These are phyloP conservation scores for Jordanella pulchra DNA, from an alignment of 2,797 vertebrate species.

Conservation along the genomic window DNA sequence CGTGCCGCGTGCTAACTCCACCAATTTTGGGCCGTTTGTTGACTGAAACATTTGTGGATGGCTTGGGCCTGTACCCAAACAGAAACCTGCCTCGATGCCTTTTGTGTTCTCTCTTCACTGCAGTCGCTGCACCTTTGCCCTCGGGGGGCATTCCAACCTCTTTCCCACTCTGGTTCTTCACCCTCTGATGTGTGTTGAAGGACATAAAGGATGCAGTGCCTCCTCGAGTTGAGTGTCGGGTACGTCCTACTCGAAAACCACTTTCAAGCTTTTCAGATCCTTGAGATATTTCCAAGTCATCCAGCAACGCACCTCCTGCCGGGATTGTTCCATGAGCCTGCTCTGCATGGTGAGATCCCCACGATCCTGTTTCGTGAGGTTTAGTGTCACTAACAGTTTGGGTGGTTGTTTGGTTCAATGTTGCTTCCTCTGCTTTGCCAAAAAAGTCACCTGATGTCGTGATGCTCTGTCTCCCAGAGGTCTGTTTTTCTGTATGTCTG, in stretches of 20 bases:
- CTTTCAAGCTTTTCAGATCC: slow-evolving; percentile 35
- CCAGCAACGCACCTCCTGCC: slow-evolving; percentile 43
- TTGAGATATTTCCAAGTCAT: slow-evolving; percentile 23
- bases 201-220: slow-evolving; percentile 37
- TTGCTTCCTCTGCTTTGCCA: slow-evolving; percentile 19
- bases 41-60: background rate
- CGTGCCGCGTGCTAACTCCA: slow-evolving; percentile 41
- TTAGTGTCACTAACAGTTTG: slow-evolving; percentile 52
- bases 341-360: slow-evolving; percentile 51
- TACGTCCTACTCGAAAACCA: slow-evolving; percentile 36
- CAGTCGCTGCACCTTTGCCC: slow-evolving; percentile 30
- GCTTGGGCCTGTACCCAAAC: slow-evolving; percentile 59
- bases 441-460: slow-evolving; percentile 26
- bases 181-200: slow-evolving; percentile 57
- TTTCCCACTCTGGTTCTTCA: slow-evolving; percentile 59
- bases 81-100: slow-evolving; percentile 49
- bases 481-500: slow-evolving; percentile 34
- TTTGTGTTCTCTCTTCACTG: slow-evolving; percentile 28
- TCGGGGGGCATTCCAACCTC: slow-evolving; percentile 54
- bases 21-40: slow-evolving; percentile 12
- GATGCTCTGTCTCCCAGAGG: slow-evolving; percentile 30
- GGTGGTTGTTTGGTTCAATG: slow-evolving; percentile 54
- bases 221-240: slow-evolving; percentile 39
- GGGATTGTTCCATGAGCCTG: slow-evolving; percentile 42
- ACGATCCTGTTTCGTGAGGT: slow-evolving; percentile 46